Evolutionary conservation across 2,888 invertebrate species (phyloP).

Genomic region (Monoplex corrugatus): DNA sequence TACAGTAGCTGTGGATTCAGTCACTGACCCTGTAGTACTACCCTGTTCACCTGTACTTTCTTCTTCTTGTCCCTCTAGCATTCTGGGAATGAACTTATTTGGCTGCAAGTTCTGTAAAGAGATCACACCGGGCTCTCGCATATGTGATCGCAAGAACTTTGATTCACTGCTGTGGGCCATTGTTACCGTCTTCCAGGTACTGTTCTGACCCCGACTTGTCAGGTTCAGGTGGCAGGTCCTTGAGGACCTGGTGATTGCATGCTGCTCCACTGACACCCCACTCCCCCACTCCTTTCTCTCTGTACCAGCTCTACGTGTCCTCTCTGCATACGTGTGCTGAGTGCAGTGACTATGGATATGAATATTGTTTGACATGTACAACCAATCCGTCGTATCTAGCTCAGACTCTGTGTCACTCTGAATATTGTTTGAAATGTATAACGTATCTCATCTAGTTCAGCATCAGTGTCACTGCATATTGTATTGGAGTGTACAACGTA

Average conservation of each 20-base stretch:
- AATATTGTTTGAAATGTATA: neutral
- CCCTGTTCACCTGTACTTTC: neutral
- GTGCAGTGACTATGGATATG: too few relatives aligned
- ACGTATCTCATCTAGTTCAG: too few relatives aligned
- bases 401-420: too few relatives aligned
- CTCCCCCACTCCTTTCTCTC: neutral
- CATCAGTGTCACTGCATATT: too few relatives aligned
- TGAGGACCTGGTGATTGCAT: constrained; percentile 8
- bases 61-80: constrained; percentile 85
- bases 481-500: too few relatives aligned
- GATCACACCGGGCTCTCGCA: constrained; percentile 82
- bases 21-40: too few relatives aligned
- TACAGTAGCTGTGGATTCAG: too few relatives aligned
- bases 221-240: neutral
- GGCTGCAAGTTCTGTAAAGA: constrained; percentile 99
- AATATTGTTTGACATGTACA: too few relatives aligned
- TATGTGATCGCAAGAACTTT: constrained; percentile 84
- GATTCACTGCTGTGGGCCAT: constrained; percentile 84
- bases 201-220: neutral
- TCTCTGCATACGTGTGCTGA: too few relatives aligned
- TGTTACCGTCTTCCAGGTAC: constrained; percentile 84
- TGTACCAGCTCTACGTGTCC: neutral
- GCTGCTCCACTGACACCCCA: neutral
- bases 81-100: constrained; percentile 99
- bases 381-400: too few relatives aligned